Evolutionary conservation across 1,140 invertebrate genomes (phyloP).

Genomic region (Cotesia chilonis): DNA sequence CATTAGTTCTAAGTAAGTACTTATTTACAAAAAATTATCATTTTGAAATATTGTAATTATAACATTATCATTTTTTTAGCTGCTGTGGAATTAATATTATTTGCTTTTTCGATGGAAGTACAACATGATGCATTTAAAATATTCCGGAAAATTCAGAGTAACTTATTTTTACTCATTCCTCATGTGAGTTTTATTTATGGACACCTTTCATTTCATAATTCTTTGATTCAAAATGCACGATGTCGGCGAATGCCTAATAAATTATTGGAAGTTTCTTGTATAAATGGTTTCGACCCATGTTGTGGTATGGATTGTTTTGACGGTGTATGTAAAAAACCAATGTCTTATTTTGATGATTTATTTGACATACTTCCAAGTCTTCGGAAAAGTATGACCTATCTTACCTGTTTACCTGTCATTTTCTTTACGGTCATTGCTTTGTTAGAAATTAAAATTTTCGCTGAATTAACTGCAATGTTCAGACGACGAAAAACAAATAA

Average conservation of each 20-base stretch:
- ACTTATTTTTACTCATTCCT: constrained; percentile 55
- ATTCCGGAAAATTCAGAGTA: constrained; percentile 52
- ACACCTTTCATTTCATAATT: constrained; percentile 50
- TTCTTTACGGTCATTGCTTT: constrained; percentile 55
- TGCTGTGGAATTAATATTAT: constrained; percentile 50
- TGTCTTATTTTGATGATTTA: constrained; percentile 21
- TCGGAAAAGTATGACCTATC: constrained; percentile 50
- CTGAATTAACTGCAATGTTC: constrained; percentile 44
- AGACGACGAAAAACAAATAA: constrained; percentile 39
- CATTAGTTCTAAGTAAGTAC: constrained; percentile 52
- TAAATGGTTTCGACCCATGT: constrained; percentile 24
- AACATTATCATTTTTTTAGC: constrained; percentile 47
- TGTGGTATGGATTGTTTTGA: constrained; percentile 46
- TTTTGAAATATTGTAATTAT: constrained; percentile 1
- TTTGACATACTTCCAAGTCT: constrained; percentile 49
- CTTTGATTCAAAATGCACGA: constrained; percentile 53
- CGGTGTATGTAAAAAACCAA: constrained; percentile 28
- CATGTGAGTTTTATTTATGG: constrained; percentile 60
- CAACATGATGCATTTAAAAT: constrained; percentile 33
- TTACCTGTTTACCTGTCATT: constrained; percentile 50
- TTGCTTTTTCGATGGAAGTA: constrained; percentile 34
- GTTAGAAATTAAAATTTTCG: constrained; percentile 52
- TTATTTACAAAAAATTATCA: constrained; percentile 14
- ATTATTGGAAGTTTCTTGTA: constrained; percentile 47
- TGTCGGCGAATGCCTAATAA: constrained; percentile 54